Evolutionary conservation across 2,113 vertebrate species (phyloP), one percentile per base, ranked within the genome.

Genomic region (Chaetodon auriga): DNA sequence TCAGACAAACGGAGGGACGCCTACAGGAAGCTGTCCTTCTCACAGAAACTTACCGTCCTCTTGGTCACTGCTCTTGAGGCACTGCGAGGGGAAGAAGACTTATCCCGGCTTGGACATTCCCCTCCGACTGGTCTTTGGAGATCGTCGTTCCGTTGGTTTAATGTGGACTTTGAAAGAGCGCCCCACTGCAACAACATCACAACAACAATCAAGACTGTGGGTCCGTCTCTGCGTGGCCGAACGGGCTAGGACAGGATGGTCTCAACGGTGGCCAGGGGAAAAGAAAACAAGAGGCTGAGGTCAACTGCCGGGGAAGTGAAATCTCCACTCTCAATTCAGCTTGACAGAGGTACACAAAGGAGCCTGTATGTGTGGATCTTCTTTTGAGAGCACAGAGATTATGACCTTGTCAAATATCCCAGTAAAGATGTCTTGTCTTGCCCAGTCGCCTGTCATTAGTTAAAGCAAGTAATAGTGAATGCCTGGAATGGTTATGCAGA

Each of bases 181-280:
- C 63, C 88, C 49, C 78, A 91, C 97, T 97, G 94, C 92, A 95
- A 96, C 38, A 94, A 92, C 93, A 95, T 91, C 90, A 92, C 75
- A 94, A 83, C 72, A 85, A 79, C 76, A 83, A 58, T 91, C 66
- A 87, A 62, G 57, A 81, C 74, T 23, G 66, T 21, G 72, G 72
- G 41, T 71, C 45, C 9, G 62, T 74, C 68, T 82, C 73, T 63
- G 85, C 85, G 85, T 77, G 81, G 77, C 75, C 21, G 25, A 72
- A 54, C 68, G 61, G 78, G 64, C 76, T 21, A 46, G 75, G 84
- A 91, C 82, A 75, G 75, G 86, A 94, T 43, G 91, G 68, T 70
- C 88, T 89, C 90, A 89, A 85, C 71, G 78, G 87, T 87, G 86
- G 80, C 83, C 84, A 71, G 30, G 75, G 71, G 82, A 87, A 92